Evolutionary conservation across 2,113 vertebrate species (phyloP).

Genomic region (Muntiacus muntjak): DNA sequence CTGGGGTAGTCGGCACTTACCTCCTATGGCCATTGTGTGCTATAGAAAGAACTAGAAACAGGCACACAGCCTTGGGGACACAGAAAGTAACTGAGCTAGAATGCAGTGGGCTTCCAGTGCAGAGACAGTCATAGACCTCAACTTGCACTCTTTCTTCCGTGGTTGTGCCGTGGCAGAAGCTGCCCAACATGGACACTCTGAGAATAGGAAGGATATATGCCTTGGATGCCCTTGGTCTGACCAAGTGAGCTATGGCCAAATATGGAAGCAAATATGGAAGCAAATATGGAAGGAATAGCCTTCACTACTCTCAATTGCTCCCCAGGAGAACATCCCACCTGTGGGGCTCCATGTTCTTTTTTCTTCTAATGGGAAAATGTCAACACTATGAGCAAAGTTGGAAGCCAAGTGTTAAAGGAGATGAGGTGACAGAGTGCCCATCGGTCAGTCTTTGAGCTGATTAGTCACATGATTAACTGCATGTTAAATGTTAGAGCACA

Average conservation of each 20-base stretch:
- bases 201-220: fast-evolving
- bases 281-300: neutral
- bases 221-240: neutral
- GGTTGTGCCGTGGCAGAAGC: neutral
- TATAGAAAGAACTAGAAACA: neutral
- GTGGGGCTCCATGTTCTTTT: too few species aligned
- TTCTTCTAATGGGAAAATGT: neutral
- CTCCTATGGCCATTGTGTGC: neutral
- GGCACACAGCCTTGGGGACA: neutral
- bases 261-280: too few species aligned
- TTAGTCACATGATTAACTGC: neutral
- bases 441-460: neutral
- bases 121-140: neutral
- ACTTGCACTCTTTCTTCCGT: neutral
- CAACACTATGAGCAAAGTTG: fast-evolving
- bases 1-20: neutral
- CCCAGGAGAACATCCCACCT: neutral
- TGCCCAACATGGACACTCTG: neutral
- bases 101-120: too few species aligned
- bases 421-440: neutral
- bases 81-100: neutral
- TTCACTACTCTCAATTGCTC: neutral
- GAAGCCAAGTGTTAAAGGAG: too few species aligned
- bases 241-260: neutral
- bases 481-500: neutral